Evolutionary conservation across 1,140 invertebrate species (phyloP), one percentile per base, ranked within the genome.

Genomic region (Ptiloglossa arizonensis): DNA sequence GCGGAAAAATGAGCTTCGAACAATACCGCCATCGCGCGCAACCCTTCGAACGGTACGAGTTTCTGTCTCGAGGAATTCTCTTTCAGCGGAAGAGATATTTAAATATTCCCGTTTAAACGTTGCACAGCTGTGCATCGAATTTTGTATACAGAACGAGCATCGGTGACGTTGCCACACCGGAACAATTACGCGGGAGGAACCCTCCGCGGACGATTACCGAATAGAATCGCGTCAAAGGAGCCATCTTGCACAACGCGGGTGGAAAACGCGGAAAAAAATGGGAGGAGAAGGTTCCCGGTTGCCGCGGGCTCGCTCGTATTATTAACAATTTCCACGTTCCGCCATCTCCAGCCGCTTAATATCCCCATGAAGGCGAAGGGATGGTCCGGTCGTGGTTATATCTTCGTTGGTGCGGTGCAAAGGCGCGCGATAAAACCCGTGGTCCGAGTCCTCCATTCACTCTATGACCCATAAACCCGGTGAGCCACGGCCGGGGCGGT

Each of bases 401-500:
- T 83, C 35, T 50, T 76, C 48, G 60, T 48, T 11, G 48, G 70
- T 41, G 44, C 29, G n/a, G n/a, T 24, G 69, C 41, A 62, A 29
- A 52, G 71, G 66, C 64, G 13, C 19, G 54, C 72, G 83, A 81
- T 85, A 78, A 85, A 83, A 83, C 78, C 59, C n/a, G 48, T 60
- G 83, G 41, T 78, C 69, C 79, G 78, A 78, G 75, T 81, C 24
- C 75, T n/a, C 54, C 69, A 77, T 82, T 82, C 67, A 44, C 63
- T 68, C n/a, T 75, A 76, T 86, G 85, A 86, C 85, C 85, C 78
- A 86, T 86, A 86, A 86, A 86, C 85, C 81, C 50, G 83, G 63
- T 81, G 70, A 81, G 64, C 73, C 77, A 63, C 38, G 52, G 46
- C 77, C n/a, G n/a, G 41, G 54, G 6, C 27, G 69, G 80, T 82